Conservation (phyloP, 2,888 invertebrate species). For the Chrysodeixis includens region DNA sequence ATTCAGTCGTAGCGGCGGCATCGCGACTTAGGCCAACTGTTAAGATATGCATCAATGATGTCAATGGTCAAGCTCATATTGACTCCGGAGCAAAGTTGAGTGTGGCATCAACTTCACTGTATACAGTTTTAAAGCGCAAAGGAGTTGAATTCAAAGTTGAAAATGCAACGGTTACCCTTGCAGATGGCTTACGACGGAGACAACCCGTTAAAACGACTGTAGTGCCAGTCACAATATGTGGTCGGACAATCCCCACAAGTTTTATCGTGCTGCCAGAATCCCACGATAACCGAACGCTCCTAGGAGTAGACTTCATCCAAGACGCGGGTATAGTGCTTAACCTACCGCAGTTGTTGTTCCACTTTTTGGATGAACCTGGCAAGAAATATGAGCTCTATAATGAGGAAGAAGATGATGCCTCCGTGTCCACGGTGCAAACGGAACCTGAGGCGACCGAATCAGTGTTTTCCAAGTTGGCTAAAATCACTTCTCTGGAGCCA, state of each 20-base stretch:
- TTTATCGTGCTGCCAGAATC: slow-evolving; percentile 13
- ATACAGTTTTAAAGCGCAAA: neutral
- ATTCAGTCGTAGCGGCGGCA: neutral
- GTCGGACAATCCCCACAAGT: slow-evolving; percentile 12
- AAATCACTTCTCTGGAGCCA: slow-evolving; percentile 9
- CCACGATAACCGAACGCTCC: slow-evolving; percentile 12
- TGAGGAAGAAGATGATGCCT: slow-evolving; percentile 1
- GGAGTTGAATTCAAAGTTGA: neutral
- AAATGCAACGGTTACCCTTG: neutral
- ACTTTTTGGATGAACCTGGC: neutral
- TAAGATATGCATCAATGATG: neutral
- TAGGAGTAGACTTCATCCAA: slow-evolving; percentile 2
- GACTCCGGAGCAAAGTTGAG: slow-evolving; percentile 12
- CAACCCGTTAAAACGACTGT: neutral
- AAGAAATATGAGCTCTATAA: neutral
- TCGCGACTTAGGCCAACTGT: slow-evolving; percentile 11
- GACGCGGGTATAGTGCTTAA: neutral
- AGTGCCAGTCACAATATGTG: neutral
- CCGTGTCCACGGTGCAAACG: slow-evolving; percentile 3
- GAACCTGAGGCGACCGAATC: neutral
- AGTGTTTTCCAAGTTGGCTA: neutral
- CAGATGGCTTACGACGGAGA: neutral
- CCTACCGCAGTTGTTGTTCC: neutral
- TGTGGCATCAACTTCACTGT: neutral
- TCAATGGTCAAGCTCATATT: slow-evolving; percentile 11